phyloP scores from a whole-genome alignment of 2,797 vertebrate genomes.

The Helicolenus hilgendorfi region DNA sequence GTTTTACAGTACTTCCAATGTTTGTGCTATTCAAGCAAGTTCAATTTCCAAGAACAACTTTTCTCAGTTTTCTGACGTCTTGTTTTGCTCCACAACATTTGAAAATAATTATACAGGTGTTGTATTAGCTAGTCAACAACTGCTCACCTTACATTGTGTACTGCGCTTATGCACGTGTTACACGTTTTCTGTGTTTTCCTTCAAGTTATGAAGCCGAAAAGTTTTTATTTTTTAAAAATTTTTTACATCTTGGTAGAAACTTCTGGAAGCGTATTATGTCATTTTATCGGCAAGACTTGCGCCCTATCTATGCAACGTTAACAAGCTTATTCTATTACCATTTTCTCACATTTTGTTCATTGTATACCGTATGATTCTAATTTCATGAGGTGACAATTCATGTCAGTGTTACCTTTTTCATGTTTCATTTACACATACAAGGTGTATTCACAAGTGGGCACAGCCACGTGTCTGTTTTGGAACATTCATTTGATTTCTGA shows the following conservation, averaged over 20 bases:
- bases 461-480: neutral
- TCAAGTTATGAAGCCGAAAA: neutral
- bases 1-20: neutral
- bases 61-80: neutral
- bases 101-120: neutral
- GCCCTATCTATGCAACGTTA: neutral
- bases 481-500: slow-evolving; percentile 28
- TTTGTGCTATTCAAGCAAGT: neutral
- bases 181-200: neutral
- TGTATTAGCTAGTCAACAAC: neutral
- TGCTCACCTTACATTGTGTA: neutral
- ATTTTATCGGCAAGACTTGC: neutral
- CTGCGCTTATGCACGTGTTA: neutral
- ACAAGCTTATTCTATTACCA: neutral
- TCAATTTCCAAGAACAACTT: neutral
- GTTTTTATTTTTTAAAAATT: neutral
- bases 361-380: neutral
- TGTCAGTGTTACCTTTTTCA: neutral
- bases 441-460: neutral
- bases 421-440: slow-evolving; percentile 35
- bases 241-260: neutral
- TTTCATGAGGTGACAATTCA: neutral
- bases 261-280: neutral
- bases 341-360: neutral
- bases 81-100: neutral